Evolutionary conservation across 2,888 invertebrate species (phyloP).

Genomic region (Drosophila robusta): DNA sequence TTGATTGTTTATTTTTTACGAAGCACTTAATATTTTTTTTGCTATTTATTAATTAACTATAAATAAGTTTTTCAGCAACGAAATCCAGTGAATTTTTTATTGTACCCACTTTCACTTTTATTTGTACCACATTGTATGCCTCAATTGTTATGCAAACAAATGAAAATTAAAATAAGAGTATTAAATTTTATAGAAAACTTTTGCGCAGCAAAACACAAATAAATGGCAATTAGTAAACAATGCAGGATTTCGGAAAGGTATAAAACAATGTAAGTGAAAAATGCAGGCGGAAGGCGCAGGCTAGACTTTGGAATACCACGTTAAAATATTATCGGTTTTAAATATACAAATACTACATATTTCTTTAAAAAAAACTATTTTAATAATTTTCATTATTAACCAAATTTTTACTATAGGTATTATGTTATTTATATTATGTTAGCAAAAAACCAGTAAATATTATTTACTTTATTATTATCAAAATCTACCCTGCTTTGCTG

Average conservation of each 20-base stretch:
- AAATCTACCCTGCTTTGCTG: not conserved
- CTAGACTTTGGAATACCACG: conserved; percentile 12
- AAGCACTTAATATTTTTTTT: not conserved
- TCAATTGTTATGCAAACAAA: conserved; percentile 59
- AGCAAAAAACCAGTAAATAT: no score
- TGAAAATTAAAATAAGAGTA: conserved; percentile 58
- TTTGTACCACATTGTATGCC: conserved; percentile 46
- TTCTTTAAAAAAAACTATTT: no score
- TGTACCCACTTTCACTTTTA: conserved; percentile 35
- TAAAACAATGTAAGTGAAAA: conserved; percentile 9
- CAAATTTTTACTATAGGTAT: no score
- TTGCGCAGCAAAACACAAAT: conserved; percentile 38
- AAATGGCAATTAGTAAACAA: conserved; percentile 74
- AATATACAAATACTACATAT: no score
- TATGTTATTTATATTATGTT: no score
- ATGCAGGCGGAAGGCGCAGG: not conserved
- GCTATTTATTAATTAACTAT: conserved; percentile 69
- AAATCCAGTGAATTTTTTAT: conserved; percentile 15
- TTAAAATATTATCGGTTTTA: not conserved
- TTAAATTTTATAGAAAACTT: conserved; percentile 66
- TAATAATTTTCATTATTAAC: no score
- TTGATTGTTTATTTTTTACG: conserved; percentile 4
- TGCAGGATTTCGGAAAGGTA: conserved; percentile 19
- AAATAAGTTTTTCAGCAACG: conserved; percentile 26
- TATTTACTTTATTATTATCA: not conserved